Conservation (phyloP, 2,888 invertebrate species). For the Helobdella robusta region DNA sequence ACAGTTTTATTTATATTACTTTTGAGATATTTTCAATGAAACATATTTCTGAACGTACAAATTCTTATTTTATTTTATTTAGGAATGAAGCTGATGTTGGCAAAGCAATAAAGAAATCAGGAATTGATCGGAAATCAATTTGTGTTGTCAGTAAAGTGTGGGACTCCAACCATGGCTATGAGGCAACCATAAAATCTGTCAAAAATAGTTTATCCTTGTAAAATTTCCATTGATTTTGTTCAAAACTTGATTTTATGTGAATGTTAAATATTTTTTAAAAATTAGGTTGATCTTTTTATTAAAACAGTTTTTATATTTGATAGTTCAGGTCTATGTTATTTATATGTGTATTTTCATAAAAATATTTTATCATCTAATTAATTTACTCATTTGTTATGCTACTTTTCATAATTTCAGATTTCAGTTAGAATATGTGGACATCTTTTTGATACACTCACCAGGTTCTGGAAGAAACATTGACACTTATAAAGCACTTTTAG, state of each 20-base stretch:
- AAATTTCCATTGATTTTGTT: not conserved
- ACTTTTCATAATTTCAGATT: too few relatives aligned
- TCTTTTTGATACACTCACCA: constrained; percentile 39
- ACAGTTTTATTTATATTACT: too few relatives aligned
- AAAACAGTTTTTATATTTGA: too few relatives aligned
- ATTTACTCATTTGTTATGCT: too few relatives aligned
- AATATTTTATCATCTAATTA: not conserved
- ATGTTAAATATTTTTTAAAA: too few relatives aligned
- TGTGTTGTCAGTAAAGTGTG: constrained; percentile 27
- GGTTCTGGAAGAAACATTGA: constrained; percentile 34
- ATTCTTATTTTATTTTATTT: not conserved
- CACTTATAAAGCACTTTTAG: constrained; percentile 37
- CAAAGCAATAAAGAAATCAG: constrained; percentile 15
- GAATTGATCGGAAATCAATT: constrained; percentile 9
- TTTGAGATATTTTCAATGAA: not conserved
- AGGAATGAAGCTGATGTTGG: constrained; percentile 29
- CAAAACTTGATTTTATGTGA: not conserved
- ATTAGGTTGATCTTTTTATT: too few relatives aligned
- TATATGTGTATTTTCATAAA: not conserved
- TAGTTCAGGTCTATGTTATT: too few relatives aligned
- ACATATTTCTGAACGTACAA: not conserved
- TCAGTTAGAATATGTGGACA: constrained; percentile 37
- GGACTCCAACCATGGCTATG: constrained; percentile 24
- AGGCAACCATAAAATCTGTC: constrained; percentile 21
- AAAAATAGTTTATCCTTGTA: constrained; percentile 25